phyloP scores from a whole-genome alignment of 2,888 invertebrate species.

The Leistus spinibarbis region DNA sequence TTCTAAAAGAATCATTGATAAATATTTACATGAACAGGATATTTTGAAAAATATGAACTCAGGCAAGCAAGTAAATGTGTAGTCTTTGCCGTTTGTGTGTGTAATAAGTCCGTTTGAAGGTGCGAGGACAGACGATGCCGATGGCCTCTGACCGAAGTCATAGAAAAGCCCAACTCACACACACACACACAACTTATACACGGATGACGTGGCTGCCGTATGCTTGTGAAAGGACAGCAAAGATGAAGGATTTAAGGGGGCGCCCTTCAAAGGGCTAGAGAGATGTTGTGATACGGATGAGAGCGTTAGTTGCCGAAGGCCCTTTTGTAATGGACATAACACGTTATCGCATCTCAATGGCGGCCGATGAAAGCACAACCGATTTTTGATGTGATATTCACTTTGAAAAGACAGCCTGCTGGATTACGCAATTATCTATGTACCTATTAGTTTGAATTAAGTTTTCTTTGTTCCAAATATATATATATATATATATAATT shows the following conservation, averaged over 20 bases:
- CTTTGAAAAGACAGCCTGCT: not conserved
- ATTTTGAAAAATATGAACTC: too few species aligned
- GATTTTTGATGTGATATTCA: not conserved
- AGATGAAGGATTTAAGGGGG: not conserved
- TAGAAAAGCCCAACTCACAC: not conserved
- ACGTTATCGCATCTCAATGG: conserved; percentile 1
- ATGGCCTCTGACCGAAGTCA: too few species aligned
- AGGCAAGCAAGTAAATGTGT: too few species aligned
- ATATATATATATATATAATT: too few species aligned
- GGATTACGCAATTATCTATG: not conserved
- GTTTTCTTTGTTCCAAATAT: not conserved
- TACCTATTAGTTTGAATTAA: not conserved
- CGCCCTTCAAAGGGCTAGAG: not conserved
- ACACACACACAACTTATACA: not conserved
- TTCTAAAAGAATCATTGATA: too few species aligned
- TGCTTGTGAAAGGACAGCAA: not conserved
- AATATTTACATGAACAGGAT: too few species aligned
- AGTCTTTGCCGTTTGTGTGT: too few species aligned
- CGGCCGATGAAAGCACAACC: not conserved
- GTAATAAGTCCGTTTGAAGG: too few species aligned
- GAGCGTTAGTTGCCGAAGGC: not conserved
- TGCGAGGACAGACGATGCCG: too few species aligned
- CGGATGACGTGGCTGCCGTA: not conserved
- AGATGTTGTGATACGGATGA: not conserved
- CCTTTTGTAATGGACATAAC: not conserved